Evolutionary conservation across 2,797 vertebrate genomes (phyloP).

Genomic region (Dipus sagitta): DNA sequence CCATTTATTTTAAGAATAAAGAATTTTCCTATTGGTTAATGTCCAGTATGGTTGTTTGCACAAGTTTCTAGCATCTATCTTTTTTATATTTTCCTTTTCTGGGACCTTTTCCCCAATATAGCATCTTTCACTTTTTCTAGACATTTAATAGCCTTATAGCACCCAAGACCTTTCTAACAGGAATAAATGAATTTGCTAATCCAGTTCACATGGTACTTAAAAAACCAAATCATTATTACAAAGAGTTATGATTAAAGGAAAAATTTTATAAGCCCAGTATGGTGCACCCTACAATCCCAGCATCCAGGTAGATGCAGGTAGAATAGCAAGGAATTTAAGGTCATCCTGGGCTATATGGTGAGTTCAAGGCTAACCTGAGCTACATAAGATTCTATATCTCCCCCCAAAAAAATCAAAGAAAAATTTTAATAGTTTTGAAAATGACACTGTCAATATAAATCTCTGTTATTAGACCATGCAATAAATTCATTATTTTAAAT

Average conservation of each 20-base stretch:
- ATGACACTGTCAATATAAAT: conserved; percentile 34
- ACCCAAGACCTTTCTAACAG: conserved; percentile 39
- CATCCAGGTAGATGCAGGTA: too few relatives aligned
- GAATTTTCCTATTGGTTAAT: conserved; percentile 14
- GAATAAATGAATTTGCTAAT: conserved; percentile 54
- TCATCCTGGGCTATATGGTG: too few relatives aligned
- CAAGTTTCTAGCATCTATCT: conserved; percentile 53
- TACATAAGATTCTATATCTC: too few relatives aligned
- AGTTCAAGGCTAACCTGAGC: too few relatives aligned
- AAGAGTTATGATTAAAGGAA: conserved; percentile 8
- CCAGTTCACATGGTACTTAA: background rate
- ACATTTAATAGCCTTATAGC: conserved; percentile 13
- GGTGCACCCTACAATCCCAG: too few relatives aligned
- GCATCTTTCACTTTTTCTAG: conserved; percentile 56
- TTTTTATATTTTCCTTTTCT: conserved; percentile 50
- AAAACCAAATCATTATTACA: conserved; percentile 1
- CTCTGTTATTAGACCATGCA: background rate
- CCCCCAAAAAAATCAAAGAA: background rate
- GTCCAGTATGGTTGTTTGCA: conserved; percentile 47
- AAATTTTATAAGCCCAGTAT: background rate
- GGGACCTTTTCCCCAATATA: conserved; percentile 52
- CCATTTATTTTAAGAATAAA: conserved; percentile 58
- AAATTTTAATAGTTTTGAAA: conserved; percentile 31
- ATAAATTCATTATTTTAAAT: conserved; percentile 53
- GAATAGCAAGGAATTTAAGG: too few relatives aligned